Evolutionary conservation across 2,888 invertebrate genomes (phyloP).

Genomic region (Merodon equestris): DNA sequence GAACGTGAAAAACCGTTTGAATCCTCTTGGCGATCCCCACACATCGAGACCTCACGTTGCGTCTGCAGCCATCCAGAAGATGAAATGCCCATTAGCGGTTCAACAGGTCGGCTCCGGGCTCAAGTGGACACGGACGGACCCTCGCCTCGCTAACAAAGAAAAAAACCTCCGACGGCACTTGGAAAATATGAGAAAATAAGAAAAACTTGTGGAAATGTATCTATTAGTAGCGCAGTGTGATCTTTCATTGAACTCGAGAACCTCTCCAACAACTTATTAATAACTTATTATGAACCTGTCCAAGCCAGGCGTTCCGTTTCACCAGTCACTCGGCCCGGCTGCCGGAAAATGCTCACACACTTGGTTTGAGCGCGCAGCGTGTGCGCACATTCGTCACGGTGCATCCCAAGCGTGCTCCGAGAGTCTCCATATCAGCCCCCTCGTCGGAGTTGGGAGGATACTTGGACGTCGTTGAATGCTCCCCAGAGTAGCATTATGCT

Average conservation of each 20-base stretch:
- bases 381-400: conserved; percentile 47
- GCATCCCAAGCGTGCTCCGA: conserved; percentile 10
- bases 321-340: not conserved
- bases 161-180: not conserved
- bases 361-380: conserved; percentile 45
- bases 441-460: not conserved
- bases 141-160: too few species aligned
- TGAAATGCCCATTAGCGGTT: conserved; percentile 47
- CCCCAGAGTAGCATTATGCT: conserved; percentile 14
- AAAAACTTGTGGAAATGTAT: conserved; percentile 58
- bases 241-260: conserved; percentile 54
- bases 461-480: not conserved
- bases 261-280: conserved; percentile 49
- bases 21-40: not conserved
- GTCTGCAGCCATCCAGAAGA: conserved; percentile 41
- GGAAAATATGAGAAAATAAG: not conserved
- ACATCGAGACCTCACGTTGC: conserved; percentile 38
- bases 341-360: conserved; percentile 27
- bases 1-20: not conserved
- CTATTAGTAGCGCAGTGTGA: conserved; percentile 62
- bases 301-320: conserved; percentile 39
- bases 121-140: conserved; percentile 2
- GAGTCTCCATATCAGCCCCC: conserved; percentile 3
- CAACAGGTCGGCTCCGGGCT: conserved; percentile 39
- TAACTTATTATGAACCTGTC: conserved; percentile 59